Conservation (phyloP, 2,888 invertebrate species). For the Lepeophtheirus nordmannii region DNA sequence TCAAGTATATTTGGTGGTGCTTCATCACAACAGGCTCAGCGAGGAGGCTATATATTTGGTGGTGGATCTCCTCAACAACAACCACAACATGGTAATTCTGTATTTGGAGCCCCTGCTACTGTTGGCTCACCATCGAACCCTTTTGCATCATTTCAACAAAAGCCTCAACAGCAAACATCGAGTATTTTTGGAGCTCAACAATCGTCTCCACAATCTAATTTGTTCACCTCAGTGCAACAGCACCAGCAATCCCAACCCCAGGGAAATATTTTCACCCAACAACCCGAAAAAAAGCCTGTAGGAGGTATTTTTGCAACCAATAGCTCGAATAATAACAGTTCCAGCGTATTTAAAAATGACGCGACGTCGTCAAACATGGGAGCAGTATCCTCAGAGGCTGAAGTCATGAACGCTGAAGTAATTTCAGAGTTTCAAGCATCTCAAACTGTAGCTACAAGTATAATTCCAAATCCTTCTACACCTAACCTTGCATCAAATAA, state of each 20-base stretch:
- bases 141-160: background rate
- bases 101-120: background rate
- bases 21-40: background rate
- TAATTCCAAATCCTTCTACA: background rate
- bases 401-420: background rate
- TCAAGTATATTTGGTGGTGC: background rate
- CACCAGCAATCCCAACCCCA: background rate
- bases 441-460: background rate
- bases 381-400: too few species aligned
- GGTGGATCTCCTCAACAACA: background rate
- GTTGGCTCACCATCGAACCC: background rate
- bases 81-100: background rate
- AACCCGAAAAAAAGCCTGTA: background rate
- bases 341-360: too few species aligned
- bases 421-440: background rate
- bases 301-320: background rate
- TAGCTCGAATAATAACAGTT: too few species aligned
- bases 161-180: background rate
- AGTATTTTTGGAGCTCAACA: background rate
- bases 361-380: too few species aligned
- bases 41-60: background rate
- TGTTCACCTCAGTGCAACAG: background rate
- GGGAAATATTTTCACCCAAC: background rate
- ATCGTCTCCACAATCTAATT: too few species aligned
- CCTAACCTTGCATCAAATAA: background rate